Percentiles rank a stretch among this genome's conserved stretches.
Evolutionary conservation across 2,113 vertebrate genomes (phyloP).

Genomic region (Datnioides undecimradiatus): DNA sequence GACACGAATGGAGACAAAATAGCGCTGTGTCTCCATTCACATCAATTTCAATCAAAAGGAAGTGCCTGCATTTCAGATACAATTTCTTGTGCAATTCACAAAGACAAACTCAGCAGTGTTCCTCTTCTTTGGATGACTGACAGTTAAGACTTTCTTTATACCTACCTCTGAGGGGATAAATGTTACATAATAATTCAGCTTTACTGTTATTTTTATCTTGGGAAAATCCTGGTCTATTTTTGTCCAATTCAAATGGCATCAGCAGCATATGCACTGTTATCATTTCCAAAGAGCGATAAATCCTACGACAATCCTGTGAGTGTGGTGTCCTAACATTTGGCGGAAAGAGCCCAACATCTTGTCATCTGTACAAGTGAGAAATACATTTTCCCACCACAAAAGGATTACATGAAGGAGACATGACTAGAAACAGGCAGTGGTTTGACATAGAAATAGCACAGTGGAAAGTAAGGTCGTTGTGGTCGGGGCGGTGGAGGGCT

Average conservation of each 20-base stretch:
- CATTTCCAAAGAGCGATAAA: constrained; percentile 57
- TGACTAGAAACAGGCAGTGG: constrained; percentile 68
- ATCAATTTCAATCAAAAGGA: constrained; percentile 25
- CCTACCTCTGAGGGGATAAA: constrained; percentile 12
- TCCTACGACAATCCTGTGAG: constrained; percentile 38
- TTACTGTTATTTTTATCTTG: constrained; percentile 32
- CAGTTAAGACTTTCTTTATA: background rate
- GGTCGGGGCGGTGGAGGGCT: constrained; percentile 46
- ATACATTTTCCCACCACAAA: constrained; percentile 71
- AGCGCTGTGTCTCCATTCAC: constrained; percentile 3
- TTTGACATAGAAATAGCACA: constrained; percentile 72
- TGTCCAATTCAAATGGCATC: constrained; percentile 34
- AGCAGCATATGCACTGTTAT: constrained; percentile 43
- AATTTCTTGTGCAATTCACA: constrained; percentile 19
- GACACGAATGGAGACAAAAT: constrained; percentile 30
- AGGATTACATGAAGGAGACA: constrained; percentile 71
- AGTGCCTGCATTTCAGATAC: constrained; percentile 20
- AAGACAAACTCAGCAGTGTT: background rate
- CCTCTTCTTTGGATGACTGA: constrained; percentile 14
- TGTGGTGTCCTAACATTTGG: constrained; percentile 51
- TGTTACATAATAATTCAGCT: constrained; percentile 38
- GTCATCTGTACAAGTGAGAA: constrained; percentile 60
- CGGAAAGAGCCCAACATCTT: constrained; percentile 40
- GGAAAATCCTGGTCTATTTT: constrained; percentile 52
- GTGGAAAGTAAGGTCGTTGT: constrained; percentile 65